Evolutionary conservation across 2,888 invertebrate genomes (phyloP), one percentile per base, ranked within the genome.

Genomic region (Drosophila ustulata): DNA sequence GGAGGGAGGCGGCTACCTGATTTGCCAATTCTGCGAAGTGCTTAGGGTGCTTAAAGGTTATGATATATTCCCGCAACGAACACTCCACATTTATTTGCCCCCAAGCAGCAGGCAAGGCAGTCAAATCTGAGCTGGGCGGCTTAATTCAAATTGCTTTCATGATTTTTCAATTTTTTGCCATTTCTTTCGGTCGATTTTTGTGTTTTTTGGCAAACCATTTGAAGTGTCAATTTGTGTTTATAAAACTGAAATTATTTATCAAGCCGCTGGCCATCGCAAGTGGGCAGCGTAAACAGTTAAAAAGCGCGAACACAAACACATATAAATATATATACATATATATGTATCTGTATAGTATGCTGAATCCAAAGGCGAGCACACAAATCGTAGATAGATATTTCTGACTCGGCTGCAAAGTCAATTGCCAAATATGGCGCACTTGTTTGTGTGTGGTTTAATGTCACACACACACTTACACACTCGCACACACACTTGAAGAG

Each of bases 371-470:
- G n/a, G 75, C 75, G 71, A 75, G 75, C 56, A 61, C 47, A 61
- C 56, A 64, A 63, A 71, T 58, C 28, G 47, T 43, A 50, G 34
- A 49, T 71, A 64, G 51, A 69, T 75, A 71, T 76, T 64, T 77
- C 63, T 67, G 47, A 71, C 78, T 76, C 71, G 82, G 64, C 78
- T 77, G 87, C 89, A 89, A 90, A 90, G 90, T 88, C 90, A 89
- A 86, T 76, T 89, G 85, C 90, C 90, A 90, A 86, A 90, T 90
- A 90, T 82, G 90, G 89, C 72, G 59, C 75, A 87, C 77, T 81
- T 79, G 80, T 77, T 88, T 80, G 77, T 82, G 79, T 85, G 83
- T 78, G 75, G 77, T 70, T 84, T 84, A 86, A 83, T 87, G 87
- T 87, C 84, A 83, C 75, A 74, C 39, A 41, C 39, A 41, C 13